Evolutionary conservation across 1,140 invertebrate species (phyloP), one percentile per base, ranked within the genome.

Genomic region (Neocloeon triangulifer): DNA sequence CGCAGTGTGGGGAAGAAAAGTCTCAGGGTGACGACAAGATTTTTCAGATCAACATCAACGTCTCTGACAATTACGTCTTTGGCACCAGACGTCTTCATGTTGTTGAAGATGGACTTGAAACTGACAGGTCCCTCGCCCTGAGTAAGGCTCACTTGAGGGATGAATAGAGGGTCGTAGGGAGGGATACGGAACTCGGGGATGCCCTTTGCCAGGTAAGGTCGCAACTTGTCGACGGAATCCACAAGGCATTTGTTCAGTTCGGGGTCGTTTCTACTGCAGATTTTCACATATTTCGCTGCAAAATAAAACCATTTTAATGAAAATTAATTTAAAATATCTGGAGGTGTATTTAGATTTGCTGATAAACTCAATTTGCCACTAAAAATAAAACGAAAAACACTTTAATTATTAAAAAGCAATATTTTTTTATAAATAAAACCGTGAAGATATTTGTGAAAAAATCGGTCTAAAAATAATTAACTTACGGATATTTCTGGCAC

Each of bases 151-250:
- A 73, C 45, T 27, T 62, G 48, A 1, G 64, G 58, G 1, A 74
- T 52, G 1, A 48, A 20, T n/a, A 73, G 47, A 0, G 70, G 69
- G 39, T 74, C 69, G 34, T 62, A 68, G 2, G 62, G 48, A 4
- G 69, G 68, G 20, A 73, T 60, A 6, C 50, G 51, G 18, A 66
- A 59, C 37, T 60, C 56, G 12, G 61, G 57, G 20, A 73, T 58
- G 10, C 69, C 38, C 37, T 25, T 37, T 6, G 19, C 28, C 9
- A 40, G 36, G 13, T 37, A 34, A 9, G 38, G 32, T 19, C 34
- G 21, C 18, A 40, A 16, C 7, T 9, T 19, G 20, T 34, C 38
- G 15, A 40, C 33, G 4, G 38, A 15, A 9, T 19, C 18, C 15
- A 15, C 16, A 5, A 40, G 22, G 28, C 38, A 40, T 9, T 37